Base-by-base conservation (phyloP, 2,113 vertebrate species). In the Corapipo altera region DNA sequence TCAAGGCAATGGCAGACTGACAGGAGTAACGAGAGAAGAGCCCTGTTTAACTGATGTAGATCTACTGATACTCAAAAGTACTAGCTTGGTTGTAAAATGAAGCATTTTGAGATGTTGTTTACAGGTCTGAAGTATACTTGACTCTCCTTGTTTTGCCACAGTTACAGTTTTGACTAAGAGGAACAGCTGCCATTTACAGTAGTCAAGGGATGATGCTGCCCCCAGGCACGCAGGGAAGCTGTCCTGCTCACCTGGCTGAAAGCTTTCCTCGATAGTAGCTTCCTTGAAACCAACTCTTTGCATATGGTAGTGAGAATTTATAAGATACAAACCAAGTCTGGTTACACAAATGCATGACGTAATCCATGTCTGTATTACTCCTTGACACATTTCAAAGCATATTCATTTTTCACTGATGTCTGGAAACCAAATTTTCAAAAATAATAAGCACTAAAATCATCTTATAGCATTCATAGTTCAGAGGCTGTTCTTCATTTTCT, bases 221-320 rank as follows among this genome's bases (percentile, higher is more conserved):
- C 0, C 22, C 1, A 0, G 26, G 51, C 32, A 58, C 18, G 6
- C 1, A 0, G 26, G 51, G 55, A 48, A 49, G 30, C 35, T 52
- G 33, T 37, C 33, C 33, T 5, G 8, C 19, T 71, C 2, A 0
- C 17, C 43, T 12, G 24, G 26, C 41, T 16, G 11, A 39, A 5
- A 32, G 43, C 30, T 73, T 69, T 52, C 30, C 14, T 32, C 41
- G 0, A 1, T 2, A 0, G 20, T 12, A 48, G 26, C n/a, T 80
- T 72, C 48, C 30, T 33, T 32, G 15, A 52, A 80, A 39, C 54
- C 26, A 30, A 44, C 19, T 15, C n/a, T 66, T 61, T n/a, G 52
- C 23, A 37, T 74, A n/a, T 12, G 15, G 23, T 5, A 57, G 6
- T 51, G 19, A 80, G 35, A 75, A 21, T 33, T 43, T 30, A 2